Percentiles rank a stretch among this genome's conserved stretches.
Conservation (phyloP, 2,797 vertebrate species). For the Psittacula echo region DNA sequence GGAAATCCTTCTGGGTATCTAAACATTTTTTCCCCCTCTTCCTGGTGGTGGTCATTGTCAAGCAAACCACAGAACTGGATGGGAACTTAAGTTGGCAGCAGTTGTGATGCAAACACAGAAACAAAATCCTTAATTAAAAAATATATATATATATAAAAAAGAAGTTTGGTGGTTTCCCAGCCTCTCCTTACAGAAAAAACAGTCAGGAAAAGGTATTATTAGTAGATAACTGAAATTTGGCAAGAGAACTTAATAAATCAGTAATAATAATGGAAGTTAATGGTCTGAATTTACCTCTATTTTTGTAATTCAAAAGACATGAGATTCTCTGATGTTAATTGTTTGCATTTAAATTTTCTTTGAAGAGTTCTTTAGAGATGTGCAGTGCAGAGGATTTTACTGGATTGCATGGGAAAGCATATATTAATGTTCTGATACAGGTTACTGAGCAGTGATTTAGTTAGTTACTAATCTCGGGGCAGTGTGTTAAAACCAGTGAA, state of each 20-base stretch:
- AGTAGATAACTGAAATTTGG: neutral
- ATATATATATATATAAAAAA: no score
- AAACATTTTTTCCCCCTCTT: neutral
- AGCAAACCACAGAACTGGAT: neutral
- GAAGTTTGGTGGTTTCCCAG: neutral
- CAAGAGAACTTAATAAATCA: neutral
- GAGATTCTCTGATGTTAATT: neutral
- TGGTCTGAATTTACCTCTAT: neutral
- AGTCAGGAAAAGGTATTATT: neutral
- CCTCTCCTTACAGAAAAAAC: neutral
- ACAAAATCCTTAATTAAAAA: neutral
- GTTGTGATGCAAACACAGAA: neutral
- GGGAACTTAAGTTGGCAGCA: neutral
- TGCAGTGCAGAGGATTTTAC: neutral
- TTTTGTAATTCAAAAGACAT: neutral
- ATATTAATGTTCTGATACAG: neutral
- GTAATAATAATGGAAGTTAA: neutral
- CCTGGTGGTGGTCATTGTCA: neutral
- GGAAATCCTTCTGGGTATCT: neutral
- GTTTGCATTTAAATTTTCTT: neutral
- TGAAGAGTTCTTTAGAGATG: neutral
- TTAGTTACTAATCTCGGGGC: neutral
- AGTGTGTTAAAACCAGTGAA: neutral
- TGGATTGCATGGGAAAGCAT: neutral
- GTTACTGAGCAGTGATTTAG: neutral